Evolutionary conservation across 1,140 invertebrate genomes (phyloP).

Genomic region (Dreissena rostriformis): DNA sequence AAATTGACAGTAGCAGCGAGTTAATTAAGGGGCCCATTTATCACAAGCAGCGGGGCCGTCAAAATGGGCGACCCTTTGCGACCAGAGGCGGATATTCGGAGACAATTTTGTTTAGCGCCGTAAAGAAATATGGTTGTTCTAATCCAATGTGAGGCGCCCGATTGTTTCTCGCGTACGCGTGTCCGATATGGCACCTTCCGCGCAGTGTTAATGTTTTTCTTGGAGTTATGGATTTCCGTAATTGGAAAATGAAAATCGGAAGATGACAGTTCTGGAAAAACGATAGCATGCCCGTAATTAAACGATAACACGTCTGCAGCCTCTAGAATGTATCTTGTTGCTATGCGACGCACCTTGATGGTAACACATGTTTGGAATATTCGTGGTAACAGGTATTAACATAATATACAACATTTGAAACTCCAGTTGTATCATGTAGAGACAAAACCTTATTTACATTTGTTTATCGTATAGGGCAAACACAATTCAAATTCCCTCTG

Average conservation of each 20-base stretch:
- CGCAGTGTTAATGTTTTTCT: conserved; percentile 25
- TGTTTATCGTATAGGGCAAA: too few species aligned
- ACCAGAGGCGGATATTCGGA: conserved; percentile 42
- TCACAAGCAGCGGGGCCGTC: conserved; percentile 43
- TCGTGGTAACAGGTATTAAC: too few species aligned
- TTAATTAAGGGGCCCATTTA: conserved; percentile 60
- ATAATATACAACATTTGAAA: too few species aligned
- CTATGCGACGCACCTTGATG: too few species aligned
- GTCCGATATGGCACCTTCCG: neutral
- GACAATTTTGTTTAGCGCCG: conserved; percentile 55
- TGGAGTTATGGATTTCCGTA: neutral
- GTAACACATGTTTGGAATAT: too few species aligned
- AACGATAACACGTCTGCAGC: neutral
- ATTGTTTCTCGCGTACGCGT: conserved; percentile 23
- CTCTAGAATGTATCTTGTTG: too few species aligned
- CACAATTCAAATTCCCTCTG: too few species aligned
- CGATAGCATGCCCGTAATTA: neutral
- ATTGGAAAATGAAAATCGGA: conserved; percentile 4
- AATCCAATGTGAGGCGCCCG: conserved; percentile 40
- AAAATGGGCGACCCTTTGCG: conserved; percentile 39
- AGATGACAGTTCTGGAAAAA: neutral
- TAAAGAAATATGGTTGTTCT: conserved; percentile 56
- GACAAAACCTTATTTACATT: too few species aligned
- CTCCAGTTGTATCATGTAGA: too few species aligned
- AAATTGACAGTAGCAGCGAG: conserved; percentile 52